Conservation (phyloP, 1,140 invertebrate species). For the Apis dorsata region DNA sequence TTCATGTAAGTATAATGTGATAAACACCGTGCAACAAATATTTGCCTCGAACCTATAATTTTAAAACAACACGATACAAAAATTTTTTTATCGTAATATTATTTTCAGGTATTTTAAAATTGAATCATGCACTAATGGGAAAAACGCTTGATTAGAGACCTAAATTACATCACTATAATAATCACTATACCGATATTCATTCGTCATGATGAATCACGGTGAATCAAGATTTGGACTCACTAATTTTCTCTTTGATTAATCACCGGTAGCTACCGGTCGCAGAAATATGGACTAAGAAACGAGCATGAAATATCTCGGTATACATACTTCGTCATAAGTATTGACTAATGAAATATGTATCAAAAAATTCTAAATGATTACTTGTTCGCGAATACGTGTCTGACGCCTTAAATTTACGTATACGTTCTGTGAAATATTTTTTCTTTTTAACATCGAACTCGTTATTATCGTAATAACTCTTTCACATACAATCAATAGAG, state of each 20-base stretch:
- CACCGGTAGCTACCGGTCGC: neutral
- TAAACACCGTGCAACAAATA: neutral
- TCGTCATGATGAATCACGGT: neutral
- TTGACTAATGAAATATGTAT: neutral
- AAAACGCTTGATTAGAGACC: constrained; percentile 17
- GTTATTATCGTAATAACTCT: constrained; percentile 48
- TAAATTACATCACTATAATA: constrained; percentile 29
- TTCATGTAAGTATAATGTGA: neutral
- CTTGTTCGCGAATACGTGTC: constrained; percentile 18
- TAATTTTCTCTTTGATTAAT: constrained; percentile 36
- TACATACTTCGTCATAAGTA: no score
- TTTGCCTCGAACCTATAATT: neutral
- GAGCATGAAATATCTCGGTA: neutral
- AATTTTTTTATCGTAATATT: neutral
- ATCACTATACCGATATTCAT: constrained; percentile 15
- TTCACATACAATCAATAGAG: constrained; percentile 34
- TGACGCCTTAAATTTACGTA: constrained; percentile 18
- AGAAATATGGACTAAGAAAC: neutral
- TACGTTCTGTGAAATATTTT: neutral
- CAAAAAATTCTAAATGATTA: constrained; percentile 18
- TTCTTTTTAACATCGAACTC: neutral
- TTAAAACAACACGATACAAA: no score
- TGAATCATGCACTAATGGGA: neutral
- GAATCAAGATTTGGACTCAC: neutral
- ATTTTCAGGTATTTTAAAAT: no score